Percentiles rank a stretch among this genome's conserved stretches.
Conservation (phyloP, 2,113 vertebrate species). For the Misgurnus mizolepis region DNA sequence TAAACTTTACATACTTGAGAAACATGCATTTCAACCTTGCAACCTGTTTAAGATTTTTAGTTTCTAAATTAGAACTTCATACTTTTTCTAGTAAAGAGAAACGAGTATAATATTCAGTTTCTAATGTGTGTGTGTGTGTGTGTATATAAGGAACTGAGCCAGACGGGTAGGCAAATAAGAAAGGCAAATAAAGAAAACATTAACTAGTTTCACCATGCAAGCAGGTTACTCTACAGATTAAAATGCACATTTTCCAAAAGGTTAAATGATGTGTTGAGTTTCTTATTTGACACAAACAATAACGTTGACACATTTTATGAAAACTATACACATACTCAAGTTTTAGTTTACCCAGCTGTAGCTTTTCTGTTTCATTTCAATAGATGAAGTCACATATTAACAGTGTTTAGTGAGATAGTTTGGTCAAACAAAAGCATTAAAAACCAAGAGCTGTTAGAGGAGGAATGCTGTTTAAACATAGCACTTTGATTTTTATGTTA, state of each 20-base stretch:
- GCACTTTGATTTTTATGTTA: neutral
- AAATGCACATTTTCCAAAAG: too few species aligned
- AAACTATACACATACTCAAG: too few species aligned
- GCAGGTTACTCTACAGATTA: neutral
- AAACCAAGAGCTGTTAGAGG: neutral
- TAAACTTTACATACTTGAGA: neutral
- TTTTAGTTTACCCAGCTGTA: too few species aligned
- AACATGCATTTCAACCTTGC: neutral
- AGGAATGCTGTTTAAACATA: neutral
- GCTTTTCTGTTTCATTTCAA: too few species aligned
- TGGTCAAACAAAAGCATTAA: neutral
- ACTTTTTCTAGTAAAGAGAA: neutral
- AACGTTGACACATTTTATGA: too few species aligned
- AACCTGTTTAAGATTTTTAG: neutral
- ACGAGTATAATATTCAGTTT: neutral
- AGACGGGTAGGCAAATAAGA: neutral
- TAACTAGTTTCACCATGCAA: neutral
- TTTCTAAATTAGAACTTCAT: neutral
- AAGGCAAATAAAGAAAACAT: conserved; percentile 4
- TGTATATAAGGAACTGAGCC: neutral
- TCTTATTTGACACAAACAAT: too few species aligned
- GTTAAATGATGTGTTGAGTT: too few species aligned
- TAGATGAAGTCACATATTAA: too few species aligned
- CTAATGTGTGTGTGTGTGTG: neutral
- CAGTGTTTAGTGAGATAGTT: neutral